Conservation (phyloP, 2,888 invertebrate species). For the Perithous albicinctus region DNA sequence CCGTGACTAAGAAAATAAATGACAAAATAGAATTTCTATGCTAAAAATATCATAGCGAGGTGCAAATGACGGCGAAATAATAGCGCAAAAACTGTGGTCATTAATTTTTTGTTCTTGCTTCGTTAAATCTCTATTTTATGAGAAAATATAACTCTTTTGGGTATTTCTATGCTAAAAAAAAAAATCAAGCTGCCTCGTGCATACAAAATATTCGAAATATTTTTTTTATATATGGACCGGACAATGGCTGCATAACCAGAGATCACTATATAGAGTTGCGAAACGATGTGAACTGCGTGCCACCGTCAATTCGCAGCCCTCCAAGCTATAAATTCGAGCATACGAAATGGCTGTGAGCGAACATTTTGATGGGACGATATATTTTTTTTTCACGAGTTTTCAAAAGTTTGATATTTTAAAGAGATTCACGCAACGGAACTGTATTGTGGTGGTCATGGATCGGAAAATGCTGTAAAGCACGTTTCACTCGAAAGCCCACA, state of each 20-base stretch:
- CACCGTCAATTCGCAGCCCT: slow-evolving; percentile 23
- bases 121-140: background rate
- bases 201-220: slow-evolving; percentile 21
- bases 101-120: no score
- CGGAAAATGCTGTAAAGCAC: background rate
- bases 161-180: background rate
- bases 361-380: slow-evolving; percentile 20
- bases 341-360: background rate
- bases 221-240: background rate
- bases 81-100: no score
- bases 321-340: slow-evolving; percentile 3
- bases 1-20: no score
- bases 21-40: background rate
- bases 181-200: background rate
- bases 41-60: no score
- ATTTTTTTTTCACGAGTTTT: slow-evolving; percentile 19
- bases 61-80: no score
- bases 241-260: slow-evolving; percentile 3
- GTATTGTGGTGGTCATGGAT: background rate
- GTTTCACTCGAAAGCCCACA: slow-evolving; percentile 10
- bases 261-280: background rate
- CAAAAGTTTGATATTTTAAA: background rate
- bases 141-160: background rate
- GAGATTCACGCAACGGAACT: slow-evolving; percentile 1
- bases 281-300: slow-evolving; percentile 4